These are phyloP conservation scores for Drosophila pseudotalamancana DNA, from an alignment of 2,888 invertebrate species.

Conservation along the genomic window DNA sequence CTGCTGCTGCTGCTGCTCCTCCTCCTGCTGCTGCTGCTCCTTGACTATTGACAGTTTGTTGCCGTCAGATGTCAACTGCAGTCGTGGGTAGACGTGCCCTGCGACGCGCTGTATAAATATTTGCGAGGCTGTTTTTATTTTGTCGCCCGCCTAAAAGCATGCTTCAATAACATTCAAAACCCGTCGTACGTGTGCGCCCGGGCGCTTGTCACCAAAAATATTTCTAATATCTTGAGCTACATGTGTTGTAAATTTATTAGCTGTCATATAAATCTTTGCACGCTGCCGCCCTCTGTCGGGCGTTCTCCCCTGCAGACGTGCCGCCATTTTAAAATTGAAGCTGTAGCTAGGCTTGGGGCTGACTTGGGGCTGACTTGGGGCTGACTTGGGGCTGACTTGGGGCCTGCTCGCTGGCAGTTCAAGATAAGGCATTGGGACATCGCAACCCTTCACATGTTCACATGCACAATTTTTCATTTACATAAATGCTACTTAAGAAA, in stretches of 20 bases:
- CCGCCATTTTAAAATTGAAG: conserved; percentile 36
- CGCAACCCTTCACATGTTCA: conserved; percentile 41
- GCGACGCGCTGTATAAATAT: conserved; percentile 55
- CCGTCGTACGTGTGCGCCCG: conserved; percentile 47
- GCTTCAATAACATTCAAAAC: conserved; percentile 66
- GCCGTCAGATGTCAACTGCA: conserved; percentile 78
- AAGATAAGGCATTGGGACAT: conserved; percentile 50
- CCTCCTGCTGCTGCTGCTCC: background rate
- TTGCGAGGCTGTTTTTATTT: conserved; percentile 54
- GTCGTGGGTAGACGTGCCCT: conserved; percentile 49
- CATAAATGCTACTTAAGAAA: conserved; percentile 71
- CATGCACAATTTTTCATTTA: conserved; percentile 65
- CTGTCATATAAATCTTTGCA: conserved; percentile 83
- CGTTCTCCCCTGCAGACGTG: conserved; percentile 40
- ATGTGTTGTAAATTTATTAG: conserved; percentile 82
- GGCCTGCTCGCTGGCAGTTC: conserved; percentile 34
- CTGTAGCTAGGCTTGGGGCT: background rate
- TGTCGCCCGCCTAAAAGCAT: conserved; percentile 53
- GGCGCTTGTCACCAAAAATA: conserved; percentile 63
- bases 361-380: conserved; percentile 6
- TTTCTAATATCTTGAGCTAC: conserved; percentile 74
- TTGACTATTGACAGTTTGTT: conserved; percentile 44
- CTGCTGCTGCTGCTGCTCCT: conserved; percentile 1
- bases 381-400: background rate
- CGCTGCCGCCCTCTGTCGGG: conserved; percentile 63